phyloP scores from a whole-genome alignment of 2,888 invertebrate species.

The Choristoneura rosaceana region DNA sequence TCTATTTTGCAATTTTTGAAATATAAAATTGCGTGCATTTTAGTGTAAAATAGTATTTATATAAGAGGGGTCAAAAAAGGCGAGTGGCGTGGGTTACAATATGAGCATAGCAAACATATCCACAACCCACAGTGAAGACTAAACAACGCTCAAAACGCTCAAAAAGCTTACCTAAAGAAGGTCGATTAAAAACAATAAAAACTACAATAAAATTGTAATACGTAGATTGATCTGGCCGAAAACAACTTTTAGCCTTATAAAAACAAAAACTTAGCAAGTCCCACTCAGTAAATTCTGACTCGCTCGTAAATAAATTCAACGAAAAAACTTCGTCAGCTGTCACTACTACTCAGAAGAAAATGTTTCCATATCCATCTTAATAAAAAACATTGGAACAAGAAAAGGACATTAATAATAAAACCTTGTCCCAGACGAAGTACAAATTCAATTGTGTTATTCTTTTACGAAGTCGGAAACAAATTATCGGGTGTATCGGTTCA shows the following conservation, averaged over 20 bases:
- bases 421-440: slow-evolving; percentile 4
- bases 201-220: too few relatives aligned
- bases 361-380: slow-evolving; percentile 8
- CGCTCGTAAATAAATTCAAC: neutral
- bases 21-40: too few relatives aligned
- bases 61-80: too few relatives aligned
- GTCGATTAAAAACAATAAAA: too few relatives aligned
- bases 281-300: neutral
- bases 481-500: slow-evolving; percentile 3
- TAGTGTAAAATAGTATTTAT: too few relatives aligned
- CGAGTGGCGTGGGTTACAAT: too few relatives aligned
- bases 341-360: slow-evolving; percentile 5
- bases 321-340: neutral
- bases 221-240: neutral
- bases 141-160: too few relatives aligned
- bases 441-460: slow-evolving; percentile 24
- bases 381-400: neutral
- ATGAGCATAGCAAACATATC: too few relatives aligned
- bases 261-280: neutral
- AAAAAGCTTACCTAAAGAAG: too few relatives aligned
- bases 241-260: neutral
- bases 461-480: neutral
- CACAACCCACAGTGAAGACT: too few relatives aligned
- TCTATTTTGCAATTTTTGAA: too few relatives aligned
- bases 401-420: neutral